These are phyloP conservation scores for Drosophila parthenogenetica DNA, from an alignment of 2,888 invertebrate species.

Conservation along the genomic window DNA sequence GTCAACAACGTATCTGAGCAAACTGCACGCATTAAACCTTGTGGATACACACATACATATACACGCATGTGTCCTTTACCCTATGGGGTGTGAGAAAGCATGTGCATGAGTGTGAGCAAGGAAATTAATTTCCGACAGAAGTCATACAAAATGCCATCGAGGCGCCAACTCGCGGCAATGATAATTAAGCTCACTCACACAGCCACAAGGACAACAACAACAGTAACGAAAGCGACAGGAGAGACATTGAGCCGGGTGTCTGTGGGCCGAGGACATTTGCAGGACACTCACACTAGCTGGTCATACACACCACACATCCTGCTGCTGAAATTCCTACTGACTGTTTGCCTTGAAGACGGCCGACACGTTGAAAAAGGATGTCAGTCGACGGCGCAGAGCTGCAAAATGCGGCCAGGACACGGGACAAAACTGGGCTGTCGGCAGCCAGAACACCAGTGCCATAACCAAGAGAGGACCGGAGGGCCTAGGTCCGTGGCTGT, in stretches of 20 bases:
- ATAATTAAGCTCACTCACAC: constrained; percentile 73
- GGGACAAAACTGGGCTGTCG: constrained; percentile 18
- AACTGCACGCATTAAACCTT: constrained; percentile 40
- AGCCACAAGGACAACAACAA: constrained; percentile 10
- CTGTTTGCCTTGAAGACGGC: constrained; percentile 70
- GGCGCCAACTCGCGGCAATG: constrained; percentile 65
- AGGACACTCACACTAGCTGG: constrained; percentile 21
- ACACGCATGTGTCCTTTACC: constrained; percentile 20
- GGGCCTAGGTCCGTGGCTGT: constrained; percentile 24
- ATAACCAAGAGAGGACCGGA: constrained; percentile 21
- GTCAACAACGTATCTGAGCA: constrained; percentile 36
- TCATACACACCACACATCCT: constrained; percentile 30
- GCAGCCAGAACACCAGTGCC: constrained; percentile 36
- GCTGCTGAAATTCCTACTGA: constrained; percentile 27
- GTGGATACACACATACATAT: constrained; percentile 2
- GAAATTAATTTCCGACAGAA: constrained; percentile 82
- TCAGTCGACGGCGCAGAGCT: constrained; percentile 47
- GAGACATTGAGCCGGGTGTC: constrained; percentile 23
- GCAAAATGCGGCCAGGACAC: constrained; percentile 44
- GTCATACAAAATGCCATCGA: constrained; percentile 74
- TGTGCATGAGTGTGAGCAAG: constrained; percentile 50
- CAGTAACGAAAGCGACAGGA: constrained; percentile 8
- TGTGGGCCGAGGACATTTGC: constrained; percentile 11
- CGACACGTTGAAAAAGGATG: constrained; percentile 68
- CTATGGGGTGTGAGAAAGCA: constrained; percentile 17